Evolutionary conservation across 2,888 invertebrate genomes (phyloP), one percentile per base, ranked within the genome.

Genomic region (Drosophila neoperkinsi): DNA sequence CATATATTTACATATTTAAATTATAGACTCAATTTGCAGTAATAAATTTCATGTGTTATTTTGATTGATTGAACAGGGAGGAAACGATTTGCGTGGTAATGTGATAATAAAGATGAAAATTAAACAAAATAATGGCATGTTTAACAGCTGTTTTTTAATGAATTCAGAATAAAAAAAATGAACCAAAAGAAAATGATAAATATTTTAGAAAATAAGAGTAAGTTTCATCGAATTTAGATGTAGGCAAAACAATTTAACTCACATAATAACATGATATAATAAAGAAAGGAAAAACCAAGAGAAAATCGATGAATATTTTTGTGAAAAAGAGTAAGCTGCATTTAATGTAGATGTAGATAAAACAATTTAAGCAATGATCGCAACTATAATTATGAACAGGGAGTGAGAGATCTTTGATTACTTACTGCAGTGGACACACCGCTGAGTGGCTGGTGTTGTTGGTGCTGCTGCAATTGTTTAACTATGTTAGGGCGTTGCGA

Each of bases 401-500:
- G 31, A 70, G 51, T 66, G 71, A 70, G 73, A 61, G 62, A 51
- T 58, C 71, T 58, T 61, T 71, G 46, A 59, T 66, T 84, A 93
- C 93, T 93, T 93, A 93, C 93, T 91, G 91, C 91, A 84, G 89
- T 81, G 77, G 82, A 75, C 74, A 67, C 75, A 79, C 77, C 79
- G 68, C 80, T 78, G 59, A 74, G 72, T 51, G 79, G 63, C 38
- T 55, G 73, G 11, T 73, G 68, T 30, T 83, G 63, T 18, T 86
- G 88, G 53, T 84, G 88, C 61, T 93, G 93, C 74, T 93, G 93
- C 77, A 93, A 78, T 74, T 93, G 93, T 70, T 93, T 92, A 31
- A 93, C 93, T 63, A 93, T 93, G 79, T 93, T 93, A 28, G 93
- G 93, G 11, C 93, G 90, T 77, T 93, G 93, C 13, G 93, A 93